Percentiles rank a stretch among this genome's conserved stretches.
These are phyloP conservation scores for Macaca mulatta DNA, from an alignment of 2,113 vertebrate species.

Conservation along the genomic window DNA sequence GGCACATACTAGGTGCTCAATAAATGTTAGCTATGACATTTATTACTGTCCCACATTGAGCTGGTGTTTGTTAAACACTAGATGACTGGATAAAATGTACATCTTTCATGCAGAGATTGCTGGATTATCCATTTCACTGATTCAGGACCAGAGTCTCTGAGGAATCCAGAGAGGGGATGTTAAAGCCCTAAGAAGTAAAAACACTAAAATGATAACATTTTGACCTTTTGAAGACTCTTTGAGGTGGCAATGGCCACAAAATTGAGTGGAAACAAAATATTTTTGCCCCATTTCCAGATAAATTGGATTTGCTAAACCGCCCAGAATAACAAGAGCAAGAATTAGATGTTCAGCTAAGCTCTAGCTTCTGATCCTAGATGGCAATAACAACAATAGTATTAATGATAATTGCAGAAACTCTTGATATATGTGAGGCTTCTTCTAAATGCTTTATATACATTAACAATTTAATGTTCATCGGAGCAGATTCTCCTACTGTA, in stretches of 20 bases:
- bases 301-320: neutral
- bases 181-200: neutral
- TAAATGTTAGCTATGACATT: neutral
- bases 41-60: neutral
- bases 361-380: neutral
- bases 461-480: neutral
- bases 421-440: neutral
- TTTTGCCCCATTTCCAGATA: neutral
- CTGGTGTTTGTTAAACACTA: neutral
- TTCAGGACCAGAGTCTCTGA: neutral
- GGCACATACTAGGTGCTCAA: neutral
- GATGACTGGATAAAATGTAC: neutral
- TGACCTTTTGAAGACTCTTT: neutral
- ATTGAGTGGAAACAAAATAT: slow-evolving; percentile 16
- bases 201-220: neutral
- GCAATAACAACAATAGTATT: neutral
- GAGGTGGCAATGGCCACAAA: neutral
- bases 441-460: neutral
- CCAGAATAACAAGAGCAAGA: neutral
- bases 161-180: neutral
- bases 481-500: neutral
- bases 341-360: neutral
- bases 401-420: neutral
- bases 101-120: neutral
- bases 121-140: neutral